Conservation (phyloP, 2,113 vertebrate genomes). For the Nannospalax galili region DNA sequence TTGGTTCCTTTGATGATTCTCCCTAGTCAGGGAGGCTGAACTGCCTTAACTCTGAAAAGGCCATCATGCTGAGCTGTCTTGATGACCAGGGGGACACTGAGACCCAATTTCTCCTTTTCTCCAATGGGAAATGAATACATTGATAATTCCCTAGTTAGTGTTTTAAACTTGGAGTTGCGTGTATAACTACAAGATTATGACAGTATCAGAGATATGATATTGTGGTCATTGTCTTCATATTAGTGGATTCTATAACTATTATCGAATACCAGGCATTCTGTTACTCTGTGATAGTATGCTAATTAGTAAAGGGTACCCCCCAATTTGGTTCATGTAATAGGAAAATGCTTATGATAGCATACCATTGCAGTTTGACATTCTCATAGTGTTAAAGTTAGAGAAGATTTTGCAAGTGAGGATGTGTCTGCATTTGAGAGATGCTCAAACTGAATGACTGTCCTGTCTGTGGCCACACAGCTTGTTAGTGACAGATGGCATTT, state of each 20-base stretch:
- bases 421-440: background rate
- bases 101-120: constrained; percentile 24
- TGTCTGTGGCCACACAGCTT: background rate
- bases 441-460: background rate
- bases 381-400: background rate
- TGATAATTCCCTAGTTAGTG: background rate
- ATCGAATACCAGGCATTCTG: background rate
- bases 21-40: background rate
- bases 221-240: background rate
- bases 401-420: background rate
- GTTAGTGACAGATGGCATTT: background rate
- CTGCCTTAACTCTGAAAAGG: background rate
- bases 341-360: background rate
- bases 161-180: background rate
- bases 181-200: background rate
- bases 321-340: background rate
- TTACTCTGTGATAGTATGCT: background rate
- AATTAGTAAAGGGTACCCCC: background rate
- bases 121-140: background rate
- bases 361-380: background rate
- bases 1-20: background rate
- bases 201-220: background rate
- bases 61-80: background rate
- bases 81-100: background rate
- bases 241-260: background rate